Percentiles rank a stretch among this genome's conserved stretches.
Conservation (phyloP, 1,140 invertebrate genomes). For the Geopemphigus sp. region DNA sequence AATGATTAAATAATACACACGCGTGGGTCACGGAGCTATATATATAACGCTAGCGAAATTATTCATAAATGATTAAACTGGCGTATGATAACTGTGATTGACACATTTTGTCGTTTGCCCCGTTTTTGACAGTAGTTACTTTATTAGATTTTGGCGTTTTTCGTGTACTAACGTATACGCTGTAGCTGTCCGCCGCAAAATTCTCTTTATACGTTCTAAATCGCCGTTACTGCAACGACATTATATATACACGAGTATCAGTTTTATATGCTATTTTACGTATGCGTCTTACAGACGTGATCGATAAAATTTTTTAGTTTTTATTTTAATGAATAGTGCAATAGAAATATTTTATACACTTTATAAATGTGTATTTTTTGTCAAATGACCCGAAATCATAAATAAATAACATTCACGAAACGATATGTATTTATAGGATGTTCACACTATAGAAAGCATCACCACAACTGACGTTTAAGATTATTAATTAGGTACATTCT, state of each 20-base stretch:
- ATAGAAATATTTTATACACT: not conserved
- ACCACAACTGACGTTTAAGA: not conserved
- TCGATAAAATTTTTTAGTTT: no score
- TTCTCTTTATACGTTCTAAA: not conserved
- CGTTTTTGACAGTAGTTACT: not conserved
- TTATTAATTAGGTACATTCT: slow-evolving; percentile 22
- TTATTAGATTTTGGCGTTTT: not conserved
- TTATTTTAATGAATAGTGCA: not conserved
- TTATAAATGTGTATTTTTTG: not conserved
- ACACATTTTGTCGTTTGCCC: not conserved
- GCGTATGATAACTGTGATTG: slow-evolving; percentile 13
- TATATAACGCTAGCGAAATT: not conserved
- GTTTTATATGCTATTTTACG: no score
- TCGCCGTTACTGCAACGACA: not conserved
- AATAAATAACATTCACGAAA: not conserved
- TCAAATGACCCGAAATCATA: not conserved
- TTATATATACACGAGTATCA: no score
- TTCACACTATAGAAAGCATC: not conserved
- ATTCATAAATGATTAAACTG: slow-evolving; percentile 10
- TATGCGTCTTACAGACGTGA: no score
- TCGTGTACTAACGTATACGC: no score
- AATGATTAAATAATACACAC: slow-evolving; percentile 16
- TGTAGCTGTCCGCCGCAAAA: not conserved
- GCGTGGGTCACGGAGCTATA: not conserved
- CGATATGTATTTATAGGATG: not conserved